Evolutionary conservation across 2,888 invertebrate species (phyloP), one percentile per base, ranked within the genome.

Genomic region (Lithodes maja): DNA sequence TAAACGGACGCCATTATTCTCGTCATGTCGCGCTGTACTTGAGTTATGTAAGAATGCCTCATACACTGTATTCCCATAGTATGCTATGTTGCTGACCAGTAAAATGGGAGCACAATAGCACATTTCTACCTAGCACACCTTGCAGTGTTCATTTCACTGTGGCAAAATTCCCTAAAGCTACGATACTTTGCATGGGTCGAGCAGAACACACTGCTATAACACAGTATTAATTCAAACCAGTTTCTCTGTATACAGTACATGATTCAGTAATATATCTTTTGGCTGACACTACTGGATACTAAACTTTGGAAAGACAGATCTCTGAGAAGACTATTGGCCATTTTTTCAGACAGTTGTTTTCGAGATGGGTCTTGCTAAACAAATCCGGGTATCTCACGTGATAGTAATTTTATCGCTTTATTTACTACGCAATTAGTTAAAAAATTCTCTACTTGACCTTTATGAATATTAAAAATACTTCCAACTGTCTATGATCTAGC

Each of bases 241-340:
- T n/a, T 54, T 85, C 53, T 80, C 75, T 75, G 75, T 84, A 15
- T 80, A 79, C 52, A 78, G 33, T 61, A 61, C 61, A 71, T 71
- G 71, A 71, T 71, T 74, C 53, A 68, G 74, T 55, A 86, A 74
- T 80, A 71, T 74, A 53, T 86, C 55, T 79, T 86, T 81, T 81
- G 81, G 86, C 80, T 86, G 81, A 86, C 55, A 81, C 81, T 74
- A 81, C 75, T 55, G 54, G 54, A 86, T 81, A 86, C 78, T 85
- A 78, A 86, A 81, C 86, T 81, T 86, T 82, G 86, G 86, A 86
- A 86, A 81, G 86, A 86, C 86, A 86, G 86, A 86, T 86, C 86
- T 86, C 81, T 81, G 80, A 69, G 78, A 86, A 80, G 86, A 86
- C 81, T 81, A 86, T 33, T 33, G 33, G 33, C 33, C 33, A 33